Evolutionary conservation across 2,888 invertebrate species (phyloP).

Genomic region (Eupithecia exiguata): DNA sequence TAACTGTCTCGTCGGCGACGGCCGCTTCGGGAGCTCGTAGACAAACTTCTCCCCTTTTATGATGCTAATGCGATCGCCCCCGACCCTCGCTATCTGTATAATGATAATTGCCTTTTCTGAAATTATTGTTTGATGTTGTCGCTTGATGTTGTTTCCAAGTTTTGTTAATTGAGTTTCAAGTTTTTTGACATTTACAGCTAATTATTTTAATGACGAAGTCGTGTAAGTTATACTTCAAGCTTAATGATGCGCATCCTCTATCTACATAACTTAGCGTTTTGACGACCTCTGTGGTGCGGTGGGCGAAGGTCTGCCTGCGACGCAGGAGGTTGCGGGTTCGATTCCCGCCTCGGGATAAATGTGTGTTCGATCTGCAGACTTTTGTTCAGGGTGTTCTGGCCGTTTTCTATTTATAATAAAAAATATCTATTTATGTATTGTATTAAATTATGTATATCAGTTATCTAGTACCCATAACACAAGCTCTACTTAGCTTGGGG

Average conservation of each 20-base stretch:
- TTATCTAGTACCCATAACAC: no score
- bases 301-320: no score
- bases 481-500: no score
- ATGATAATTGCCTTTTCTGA: slow-evolving; percentile 83
- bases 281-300: no score
- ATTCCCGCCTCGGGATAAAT: no score
- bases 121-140: slow-evolving; percentile 84
- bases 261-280: not conserved
- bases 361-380: no score
- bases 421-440: no score
- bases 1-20: slow-evolving; percentile 81
- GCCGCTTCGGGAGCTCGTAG: slow-evolving; percentile 76
- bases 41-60: slow-evolving; percentile 80
- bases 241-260: slow-evolving; percentile 26
- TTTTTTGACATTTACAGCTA: slow-evolving; percentile 67
- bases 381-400: no score
- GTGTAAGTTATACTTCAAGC: slow-evolving; percentile 37
- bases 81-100: slow-evolving; percentile 79
- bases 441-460: no score
- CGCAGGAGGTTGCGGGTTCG: no score
- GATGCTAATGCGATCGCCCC: slow-evolving; percentile 82
- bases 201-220: slow-evolving; percentile 56
- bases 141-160: slow-evolving; percentile 65
- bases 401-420: no score
- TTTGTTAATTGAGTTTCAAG: slow-evolving; percentile 65